Evolutionary conservation across 1,140 invertebrate species (phyloP), one percentile per base, ranked within the genome.

Genomic region (Pseudomyrmex pallidus): DNA sequence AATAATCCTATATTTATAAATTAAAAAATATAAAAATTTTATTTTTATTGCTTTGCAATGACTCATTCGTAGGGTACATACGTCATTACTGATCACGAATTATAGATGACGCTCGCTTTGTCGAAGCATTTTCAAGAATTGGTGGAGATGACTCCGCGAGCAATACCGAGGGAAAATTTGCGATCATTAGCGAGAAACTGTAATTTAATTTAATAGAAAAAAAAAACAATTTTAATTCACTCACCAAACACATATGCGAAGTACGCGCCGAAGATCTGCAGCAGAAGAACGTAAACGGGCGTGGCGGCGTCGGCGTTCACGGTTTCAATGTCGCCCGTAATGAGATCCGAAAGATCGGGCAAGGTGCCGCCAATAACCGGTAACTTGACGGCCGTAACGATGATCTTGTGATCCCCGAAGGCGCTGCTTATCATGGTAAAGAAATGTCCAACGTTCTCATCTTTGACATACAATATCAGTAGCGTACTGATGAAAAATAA

Each of bases 181-280:
- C 5, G 35, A 35, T 5, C 5, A 35, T 35, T 35, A 35, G 35
- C 35, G 5, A 35, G 35, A 5, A 35, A 35, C 35, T 7, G 5
- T 35, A 35, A 35, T 35, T 35, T 35, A 35, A 35, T 35, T 35
- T 35, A 52, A 12, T 52, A 12, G 7, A 52, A 13, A 12, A 52
- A 52, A 13, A 12, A 52, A 52, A 50, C n/a, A 20, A 46, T n/a
- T 17, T 25, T 9, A 5, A 59, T 59, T 77, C 17, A 2, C 52
- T 95, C 90, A 96, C 96, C 98, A 88, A 98, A 98, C 87, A 98
- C 97, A 90, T 99, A 99, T 88, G 97, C 97, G 46, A 98, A 94
- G 91, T 98, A 98, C 5, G 98, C 96, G 5, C 97, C 96, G 68
- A 97, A 94, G 64, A 98, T 96, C 93, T 98, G 98, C 63, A 98